Conservation (phyloP, 37 sponge, comb jelly and placozoan species). For the Haliclona indistincta region DNA sequence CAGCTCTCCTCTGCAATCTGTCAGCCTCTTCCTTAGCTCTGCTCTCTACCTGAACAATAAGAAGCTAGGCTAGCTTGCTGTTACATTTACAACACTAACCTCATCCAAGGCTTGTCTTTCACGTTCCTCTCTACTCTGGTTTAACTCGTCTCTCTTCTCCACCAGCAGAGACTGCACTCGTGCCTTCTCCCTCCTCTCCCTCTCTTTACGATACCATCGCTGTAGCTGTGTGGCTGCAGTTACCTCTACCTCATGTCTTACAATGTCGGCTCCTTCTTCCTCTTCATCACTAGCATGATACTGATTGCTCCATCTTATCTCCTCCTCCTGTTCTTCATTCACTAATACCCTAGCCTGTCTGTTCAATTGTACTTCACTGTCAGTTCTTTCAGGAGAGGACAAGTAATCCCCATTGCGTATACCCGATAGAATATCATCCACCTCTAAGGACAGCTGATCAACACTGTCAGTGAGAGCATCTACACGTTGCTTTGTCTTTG, state of each 20-base stretch:
- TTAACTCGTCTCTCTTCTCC: constrained; percentile 43
- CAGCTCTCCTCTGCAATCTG: constrained; percentile 29
- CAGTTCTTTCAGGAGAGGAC: too few species aligned
- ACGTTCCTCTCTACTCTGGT: constrained; percentile 38
- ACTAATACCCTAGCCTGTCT: background rate
- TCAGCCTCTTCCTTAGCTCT: constrained; percentile 17
- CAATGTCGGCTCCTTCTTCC: background rate
- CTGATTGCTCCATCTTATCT: background rate
- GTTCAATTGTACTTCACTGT: too few species aligned
- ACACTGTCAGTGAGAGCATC: background rate
- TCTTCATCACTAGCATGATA: background rate
- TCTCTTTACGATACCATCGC: constrained; percentile 47
- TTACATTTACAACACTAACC: background rate
- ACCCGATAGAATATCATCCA: background rate
- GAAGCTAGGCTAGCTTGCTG: too few species aligned
- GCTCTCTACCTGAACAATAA: background rate
- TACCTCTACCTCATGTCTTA: background rate
- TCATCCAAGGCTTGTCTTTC: background rate
- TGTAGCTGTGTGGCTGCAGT: constrained; percentile 49
- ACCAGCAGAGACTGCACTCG: constrained; percentile 33
- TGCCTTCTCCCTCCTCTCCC: background rate
- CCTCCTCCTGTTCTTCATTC: background rate
- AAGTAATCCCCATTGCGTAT: background rate
- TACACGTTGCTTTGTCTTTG: too few species aligned
- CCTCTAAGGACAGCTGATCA: background rate